Percentiles rank a stretch among this genome's conserved stretches.
phyloP scores from a whole-genome alignment of 2,113 vertebrate species.

The Chrysemys picta region DNA sequence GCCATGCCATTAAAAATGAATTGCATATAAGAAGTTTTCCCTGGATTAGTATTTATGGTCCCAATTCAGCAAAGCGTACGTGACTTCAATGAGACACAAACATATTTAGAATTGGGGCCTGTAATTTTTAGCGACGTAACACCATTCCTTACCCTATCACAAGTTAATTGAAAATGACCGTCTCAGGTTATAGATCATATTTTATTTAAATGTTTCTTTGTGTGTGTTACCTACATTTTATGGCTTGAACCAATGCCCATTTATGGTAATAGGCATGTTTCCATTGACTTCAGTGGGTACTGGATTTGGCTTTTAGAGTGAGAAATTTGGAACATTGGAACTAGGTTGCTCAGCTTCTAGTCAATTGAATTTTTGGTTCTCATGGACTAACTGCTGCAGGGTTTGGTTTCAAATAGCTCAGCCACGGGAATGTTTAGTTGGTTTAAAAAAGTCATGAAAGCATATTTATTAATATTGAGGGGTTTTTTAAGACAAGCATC shows the following conservation, averaged over 20 bases:
- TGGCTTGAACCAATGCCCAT: no score
- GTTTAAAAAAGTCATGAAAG: background rate
- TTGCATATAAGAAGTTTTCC: background rate
- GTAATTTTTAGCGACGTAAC: background rate
- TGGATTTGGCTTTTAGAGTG: background rate
- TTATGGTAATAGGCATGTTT: background rate
- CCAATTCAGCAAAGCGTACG: background rate
- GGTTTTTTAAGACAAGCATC: background rate
- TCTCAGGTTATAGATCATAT: background rate
- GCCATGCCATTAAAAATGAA: background rate
- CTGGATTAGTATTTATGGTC: background rate
- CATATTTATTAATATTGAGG: background rate
- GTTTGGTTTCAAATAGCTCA: background rate
- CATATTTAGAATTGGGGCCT: background rate
- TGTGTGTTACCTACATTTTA: background rate
- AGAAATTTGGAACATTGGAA: background rate
- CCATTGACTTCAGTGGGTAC: background rate
- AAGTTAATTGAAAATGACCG: background rate
- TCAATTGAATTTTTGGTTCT: background rate
- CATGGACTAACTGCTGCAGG: background rate
- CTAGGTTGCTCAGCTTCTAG: background rate
- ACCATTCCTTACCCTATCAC: background rate
- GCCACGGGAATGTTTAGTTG: background rate
- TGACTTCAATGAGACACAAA: background rate
- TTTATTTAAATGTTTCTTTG: background rate